phyloP scores from a whole-genome alignment of 2,797 vertebrate species.

The Anableps anableps region DNA sequence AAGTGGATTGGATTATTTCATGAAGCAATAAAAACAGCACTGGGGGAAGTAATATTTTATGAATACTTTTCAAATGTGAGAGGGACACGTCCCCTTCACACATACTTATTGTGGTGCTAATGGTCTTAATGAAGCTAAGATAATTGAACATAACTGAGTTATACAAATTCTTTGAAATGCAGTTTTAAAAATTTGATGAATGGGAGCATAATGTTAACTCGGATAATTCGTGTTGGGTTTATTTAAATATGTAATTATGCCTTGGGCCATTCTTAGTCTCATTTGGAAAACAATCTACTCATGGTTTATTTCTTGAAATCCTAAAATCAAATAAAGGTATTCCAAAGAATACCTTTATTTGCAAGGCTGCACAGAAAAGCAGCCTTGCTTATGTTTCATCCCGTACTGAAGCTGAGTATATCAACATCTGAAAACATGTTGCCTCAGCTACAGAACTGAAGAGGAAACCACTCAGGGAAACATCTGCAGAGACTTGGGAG shows the following conservation, averaged over 20 bases:
- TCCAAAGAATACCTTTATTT: conserved; percentile 1
- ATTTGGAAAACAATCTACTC: not conserved
- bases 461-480: conserved; percentile 18
- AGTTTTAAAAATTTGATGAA: not conserved
- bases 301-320: not conserved
- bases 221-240: not conserved
- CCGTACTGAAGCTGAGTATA: conserved; percentile 13
- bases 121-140: not conserved
- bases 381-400: not conserved
- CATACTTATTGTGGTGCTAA: not conserved
- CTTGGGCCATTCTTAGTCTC: not conserved
- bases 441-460: conserved; percentile 7
- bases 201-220: not conserved
- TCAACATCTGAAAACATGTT: conserved; percentile 26
- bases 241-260: not conserved
- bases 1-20: not conserved
- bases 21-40: not conserved
- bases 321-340: conserved; percentile 7
- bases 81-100: not conserved
- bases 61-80: too few relatives aligned
- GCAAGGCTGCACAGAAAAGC: conserved; percentile 4
- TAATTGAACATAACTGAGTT: not conserved
- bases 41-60: not conserved
- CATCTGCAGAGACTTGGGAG: conserved; percentile 36
- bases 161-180: not conserved